Evolutionary conservation across 1,140 invertebrate genomes (phyloP).

Genomic region (Cyclina sinensis): DNA sequence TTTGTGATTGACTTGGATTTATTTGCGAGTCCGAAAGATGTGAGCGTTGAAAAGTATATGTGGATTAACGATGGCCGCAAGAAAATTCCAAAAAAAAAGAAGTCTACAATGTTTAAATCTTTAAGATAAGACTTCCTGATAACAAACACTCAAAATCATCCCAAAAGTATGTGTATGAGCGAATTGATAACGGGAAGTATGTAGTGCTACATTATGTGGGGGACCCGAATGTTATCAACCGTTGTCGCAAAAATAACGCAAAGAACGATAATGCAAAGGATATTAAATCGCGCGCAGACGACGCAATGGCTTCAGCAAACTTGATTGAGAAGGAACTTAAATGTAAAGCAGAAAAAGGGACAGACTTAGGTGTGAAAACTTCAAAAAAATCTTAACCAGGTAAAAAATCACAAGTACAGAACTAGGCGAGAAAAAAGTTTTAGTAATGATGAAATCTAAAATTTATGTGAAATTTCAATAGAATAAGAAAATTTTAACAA

Average conservation of each 20-base stretch:
- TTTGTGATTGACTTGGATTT: background rate
- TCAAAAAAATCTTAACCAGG: background rate
- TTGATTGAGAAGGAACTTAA: constrained; percentile 16
- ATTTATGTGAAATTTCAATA: background rate
- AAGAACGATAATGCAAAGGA: background rate
- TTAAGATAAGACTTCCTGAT: background rate
- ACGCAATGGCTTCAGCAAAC: background rate
- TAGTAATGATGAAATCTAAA: constrained; percentile 3
- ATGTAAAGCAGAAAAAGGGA: background rate
- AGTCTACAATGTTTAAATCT: background rate
- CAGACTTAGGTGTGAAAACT: constrained; percentile 7
- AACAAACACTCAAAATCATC: background rate
- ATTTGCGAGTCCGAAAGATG: background rate
- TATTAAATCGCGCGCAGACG: background rate
- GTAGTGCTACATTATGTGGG: background rate
- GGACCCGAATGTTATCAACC: background rate
- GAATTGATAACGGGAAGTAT: background rate
- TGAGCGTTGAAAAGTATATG: background rate
- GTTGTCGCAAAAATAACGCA: background rate
- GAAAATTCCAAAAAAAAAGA: background rate
- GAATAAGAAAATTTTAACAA: background rate
- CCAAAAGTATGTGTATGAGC: background rate
- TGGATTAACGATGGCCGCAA: background rate
- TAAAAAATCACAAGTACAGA: constrained; percentile 20
- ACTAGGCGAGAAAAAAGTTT: background rate